Conservation (phyloP, 2,888 invertebrate species). For the Drosophila nigritarsus region DNA sequence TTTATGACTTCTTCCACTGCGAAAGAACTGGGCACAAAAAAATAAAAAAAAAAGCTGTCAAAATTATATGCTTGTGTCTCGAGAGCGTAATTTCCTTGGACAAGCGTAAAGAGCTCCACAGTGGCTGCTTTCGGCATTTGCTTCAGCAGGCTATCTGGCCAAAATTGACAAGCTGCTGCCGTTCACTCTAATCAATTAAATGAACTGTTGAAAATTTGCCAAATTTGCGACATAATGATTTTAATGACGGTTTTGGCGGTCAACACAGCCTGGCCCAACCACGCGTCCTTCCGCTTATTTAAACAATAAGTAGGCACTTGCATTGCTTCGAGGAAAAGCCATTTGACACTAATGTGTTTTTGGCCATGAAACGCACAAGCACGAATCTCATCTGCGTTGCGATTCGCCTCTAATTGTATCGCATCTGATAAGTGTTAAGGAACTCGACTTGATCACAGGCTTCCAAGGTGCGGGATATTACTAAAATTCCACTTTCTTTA, state of each 20-base stretch:
- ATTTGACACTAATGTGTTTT: constrained; percentile 75
- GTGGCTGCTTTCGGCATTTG: constrained; percentile 38
- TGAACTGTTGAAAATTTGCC: constrained; percentile 81
- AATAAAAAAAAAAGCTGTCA: constrained; percentile 61
- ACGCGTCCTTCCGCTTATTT: constrained; percentile 71
- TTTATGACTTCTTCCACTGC: constrained; percentile 70
- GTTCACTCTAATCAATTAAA: constrained; percentile 77
- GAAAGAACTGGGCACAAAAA: neutral
- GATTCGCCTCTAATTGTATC: neutral
- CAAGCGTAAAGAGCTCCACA: constrained; percentile 48
- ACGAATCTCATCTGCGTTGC: neutral
- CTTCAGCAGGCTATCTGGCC: constrained; percentile 62
- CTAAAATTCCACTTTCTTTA: neutral
- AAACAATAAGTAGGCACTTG: constrained; percentile 58
- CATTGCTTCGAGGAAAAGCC: constrained; percentile 32
- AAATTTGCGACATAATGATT: constrained; percentile 69
- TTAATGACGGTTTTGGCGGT: constrained; percentile 41
- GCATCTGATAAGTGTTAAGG: constrained; percentile 52
- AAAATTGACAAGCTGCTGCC: constrained; percentile 39
- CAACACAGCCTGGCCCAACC: constrained; percentile 24
- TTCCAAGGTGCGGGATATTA: constrained; percentile 18
- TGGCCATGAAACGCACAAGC: constrained; percentile 43
- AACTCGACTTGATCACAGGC: constrained; percentile 46
- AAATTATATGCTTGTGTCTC: constrained; percentile 57
- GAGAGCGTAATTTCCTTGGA: constrained; percentile 56